phyloP scores from a whole-genome alignment of 2,797 vertebrate species.

The Esox lucius region DNA sequence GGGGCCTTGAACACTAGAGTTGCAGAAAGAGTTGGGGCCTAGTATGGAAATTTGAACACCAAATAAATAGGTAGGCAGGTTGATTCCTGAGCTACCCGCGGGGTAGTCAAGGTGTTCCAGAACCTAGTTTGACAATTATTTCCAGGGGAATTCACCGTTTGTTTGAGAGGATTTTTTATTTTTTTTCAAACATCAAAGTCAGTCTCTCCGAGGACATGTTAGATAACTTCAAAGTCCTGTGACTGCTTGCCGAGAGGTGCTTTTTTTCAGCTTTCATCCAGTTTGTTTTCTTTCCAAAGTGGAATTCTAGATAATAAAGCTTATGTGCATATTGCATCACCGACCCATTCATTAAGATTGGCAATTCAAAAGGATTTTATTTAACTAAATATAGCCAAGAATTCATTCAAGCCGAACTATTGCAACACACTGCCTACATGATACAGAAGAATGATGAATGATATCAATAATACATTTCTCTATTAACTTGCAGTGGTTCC shows the following conservation, averaged over 20 bases:
- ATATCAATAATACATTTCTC: neutral
- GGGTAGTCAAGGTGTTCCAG: slow-evolving; percentile 51
- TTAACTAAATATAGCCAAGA: slow-evolving; percentile 4
- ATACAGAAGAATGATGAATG: neutral
- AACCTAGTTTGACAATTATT: slow-evolving; percentile 67
- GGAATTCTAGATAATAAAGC: slow-evolving; percentile 50
- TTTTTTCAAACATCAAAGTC: slow-evolving; percentile 71
- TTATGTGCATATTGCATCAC: slow-evolving; percentile 56
- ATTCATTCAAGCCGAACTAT: neutral
- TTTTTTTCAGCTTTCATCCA: slow-evolving; percentile 48
- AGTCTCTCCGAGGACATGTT: slow-evolving; percentile 67
- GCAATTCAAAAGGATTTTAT: slow-evolving; percentile 39
- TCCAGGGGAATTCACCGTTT: slow-evolving; percentile 62
- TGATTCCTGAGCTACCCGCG: slow-evolving; percentile 49
- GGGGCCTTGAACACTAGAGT: neutral
- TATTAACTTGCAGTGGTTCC: neutral
- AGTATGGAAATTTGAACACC: slow-evolving; percentile 39
- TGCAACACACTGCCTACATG: slow-evolving; percentile 18
- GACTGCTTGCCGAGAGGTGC: slow-evolving; percentile 66
- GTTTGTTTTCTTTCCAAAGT: slow-evolving; percentile 59
- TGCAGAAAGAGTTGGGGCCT: slow-evolving; percentile 30
- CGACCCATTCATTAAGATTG: slow-evolving; percentile 46
- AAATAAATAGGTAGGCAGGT: slow-evolving; percentile 47
- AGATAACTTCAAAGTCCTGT: slow-evolving; percentile 73
- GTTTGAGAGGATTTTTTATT: slow-evolving; percentile 52